These are phyloP conservation scores for Rotaria magnacalcarata DNA, from an alignment of 2,888 invertebrate species.

Conservation along the genomic window DNA sequence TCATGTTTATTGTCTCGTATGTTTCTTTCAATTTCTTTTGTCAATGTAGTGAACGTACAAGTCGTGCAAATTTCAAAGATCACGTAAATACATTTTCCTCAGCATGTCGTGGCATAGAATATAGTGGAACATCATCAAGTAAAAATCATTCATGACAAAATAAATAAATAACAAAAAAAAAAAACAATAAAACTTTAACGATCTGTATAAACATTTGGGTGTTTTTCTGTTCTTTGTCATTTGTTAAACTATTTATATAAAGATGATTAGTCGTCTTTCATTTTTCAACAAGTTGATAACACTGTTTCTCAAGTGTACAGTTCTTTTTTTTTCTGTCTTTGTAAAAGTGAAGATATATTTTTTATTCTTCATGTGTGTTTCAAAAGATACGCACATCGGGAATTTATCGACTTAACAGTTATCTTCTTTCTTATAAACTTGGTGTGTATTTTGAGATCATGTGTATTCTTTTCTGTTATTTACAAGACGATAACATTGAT, in stretches of 20 bases:
- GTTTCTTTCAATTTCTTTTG: not conserved
- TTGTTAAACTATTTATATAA: not conserved
- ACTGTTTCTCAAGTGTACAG: conserved; percentile 22
- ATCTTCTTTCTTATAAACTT: not conserved
- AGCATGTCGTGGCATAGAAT: not conserved
- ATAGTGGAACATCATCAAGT: not conserved
- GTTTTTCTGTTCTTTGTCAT: not conserved
- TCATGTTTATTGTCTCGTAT: not conserved
- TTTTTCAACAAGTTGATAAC: conserved; percentile 8
- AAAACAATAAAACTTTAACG: no score
- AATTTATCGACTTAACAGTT: not conserved
- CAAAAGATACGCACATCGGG: not conserved
- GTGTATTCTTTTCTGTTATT: conserved; percentile 28
- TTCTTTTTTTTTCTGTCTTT: not conserved
- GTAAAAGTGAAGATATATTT: conserved; percentile 17
- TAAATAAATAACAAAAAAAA: not conserved
- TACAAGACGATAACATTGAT: conserved; percentile 13
- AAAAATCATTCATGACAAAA: not conserved
- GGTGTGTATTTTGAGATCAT: conserved; percentile 15
- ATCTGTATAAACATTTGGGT: not conserved
- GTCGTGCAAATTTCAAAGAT: conserved; percentile 31
- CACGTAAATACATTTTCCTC: conserved; percentile 19
- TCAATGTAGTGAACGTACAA: conserved; percentile 4
- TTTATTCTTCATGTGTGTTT: not conserved
- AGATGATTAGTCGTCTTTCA: conserved; percentile 26